Evolutionary conservation across 2,113 vertebrate genomes (phyloP).

Genomic region (Mugil cephalus): DNA sequence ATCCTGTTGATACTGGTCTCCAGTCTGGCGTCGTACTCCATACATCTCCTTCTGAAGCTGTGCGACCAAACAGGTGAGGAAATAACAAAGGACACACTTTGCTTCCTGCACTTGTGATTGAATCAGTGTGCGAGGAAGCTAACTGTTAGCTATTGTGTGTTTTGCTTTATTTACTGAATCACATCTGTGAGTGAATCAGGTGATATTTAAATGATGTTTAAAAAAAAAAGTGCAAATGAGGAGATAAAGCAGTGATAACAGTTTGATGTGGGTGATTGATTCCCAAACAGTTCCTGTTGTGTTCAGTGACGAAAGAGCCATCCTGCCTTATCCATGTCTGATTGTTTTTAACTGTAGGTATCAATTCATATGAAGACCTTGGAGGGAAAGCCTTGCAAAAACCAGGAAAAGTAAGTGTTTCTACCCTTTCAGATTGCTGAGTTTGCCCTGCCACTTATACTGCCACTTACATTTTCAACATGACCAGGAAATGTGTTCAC

Average conservation of each 20-base stretch:
- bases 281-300: background rate
- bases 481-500: background rate
- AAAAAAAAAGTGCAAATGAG: background rate
- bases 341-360: slow-evolving; percentile 78
- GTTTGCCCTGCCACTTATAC: slow-evolving; percentile 6
- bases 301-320: background rate
- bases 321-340: background rate
- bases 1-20: slow-evolving; percentile 90
- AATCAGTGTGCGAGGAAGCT: slow-evolving; percentile 9
- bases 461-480: slow-evolving; percentile 10
- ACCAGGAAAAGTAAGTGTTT: slow-evolving; percentile 88
- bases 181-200: slow-evolving; percentile 5
- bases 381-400: slow-evolving; percentile 90
- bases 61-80: slow-evolving; percentile 94
- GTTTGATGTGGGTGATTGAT: background rate
- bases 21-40: slow-evolving; percentile 89
- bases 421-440: slow-evolving; percentile 12
- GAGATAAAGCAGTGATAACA: slow-evolving; percentile 1
- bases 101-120: slow-evolving; percentile 12
- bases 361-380: slow-evolving; percentile 94
- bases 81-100: slow-evolving; percentile 5
- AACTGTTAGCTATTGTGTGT: slow-evolving; percentile 1
- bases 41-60: slow-evolving; percentile 93
- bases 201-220: slow-evolving; percentile 12
- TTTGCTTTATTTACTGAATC: slow-evolving; percentile 5